Evolutionary conservation across 2,888 invertebrate species (phyloP), one percentile per base, ranked within the genome.

Genomic region (Acleris emargana): DNA sequence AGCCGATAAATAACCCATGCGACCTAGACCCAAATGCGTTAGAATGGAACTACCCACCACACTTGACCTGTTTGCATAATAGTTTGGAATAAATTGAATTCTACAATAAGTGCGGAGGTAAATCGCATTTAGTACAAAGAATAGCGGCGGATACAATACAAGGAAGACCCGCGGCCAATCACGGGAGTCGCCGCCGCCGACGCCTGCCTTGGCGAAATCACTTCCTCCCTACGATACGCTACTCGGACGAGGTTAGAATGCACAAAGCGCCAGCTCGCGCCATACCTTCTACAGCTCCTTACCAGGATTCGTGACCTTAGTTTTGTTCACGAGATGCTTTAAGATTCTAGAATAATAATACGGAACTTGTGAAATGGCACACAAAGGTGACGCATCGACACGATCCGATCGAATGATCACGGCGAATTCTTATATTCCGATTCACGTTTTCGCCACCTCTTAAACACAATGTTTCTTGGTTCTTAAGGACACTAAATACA

Each of bases 371-470:
- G 89, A 89, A 88, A 90, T 90, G 89, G 90, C 89, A 90, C 87
- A 89, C 91, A 88, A 88, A 88, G 90, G 90, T 91, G 91, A 91
- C 91, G 91, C 91, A 91, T 91, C 91, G 90, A 90, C 89, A 90
- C 88, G 88, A 89, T 88, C 86, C 88, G 80, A 89, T 86, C 86
- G 84, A 89, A 87, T 88, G 88, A 84, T 87, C 84, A 80, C 81
- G 77, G 78, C 74, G 73, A 78, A 81, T 82, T 72, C 77, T 72
- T 58, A 68, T 69, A 72, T 67, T 74, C 71, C 73, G 74, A 70
- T 72, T 69, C 68, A 68, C 67, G 43, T 58, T 61, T 61, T 63
- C 38, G 64, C 28, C 61, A 59, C 57, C 55, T 57, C 9, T 71
- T 69, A 62, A 60, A 67, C 77, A 71, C 63, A 59, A 69, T 61